These are phyloP conservation scores for Tanypteryx hageni DNA, from an alignment of 2,888 invertebrate genomes.

Conservation along the genomic window DNA sequence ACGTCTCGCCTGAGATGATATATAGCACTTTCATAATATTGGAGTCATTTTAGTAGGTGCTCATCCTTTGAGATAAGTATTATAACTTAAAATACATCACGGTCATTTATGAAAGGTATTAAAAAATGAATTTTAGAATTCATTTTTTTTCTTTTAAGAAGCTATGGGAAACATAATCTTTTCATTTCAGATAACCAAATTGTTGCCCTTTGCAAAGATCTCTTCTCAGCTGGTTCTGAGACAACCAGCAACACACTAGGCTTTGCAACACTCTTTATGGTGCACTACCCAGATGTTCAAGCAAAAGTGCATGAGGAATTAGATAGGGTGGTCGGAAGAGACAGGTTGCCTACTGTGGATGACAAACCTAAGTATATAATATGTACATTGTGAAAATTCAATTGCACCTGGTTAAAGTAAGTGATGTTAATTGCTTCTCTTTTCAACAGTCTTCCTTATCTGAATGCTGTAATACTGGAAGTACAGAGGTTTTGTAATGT, in stretches of 20 bases:
- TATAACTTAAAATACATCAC: too few species aligned
- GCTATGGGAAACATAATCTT: not conserved
- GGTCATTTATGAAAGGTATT: too few species aligned
- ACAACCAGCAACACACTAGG: constrained; percentile 69
- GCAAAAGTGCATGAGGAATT: constrained; percentile 70
- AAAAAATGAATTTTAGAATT: not conserved
- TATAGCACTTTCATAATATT: too few species aligned
- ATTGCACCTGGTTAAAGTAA: not conserved
- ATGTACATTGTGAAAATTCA: not conserved
- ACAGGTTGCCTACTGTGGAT: constrained; percentile 69
- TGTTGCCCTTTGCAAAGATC: constrained; percentile 68
- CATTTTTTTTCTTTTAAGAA: not conserved
- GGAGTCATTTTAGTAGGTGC: too few species aligned
- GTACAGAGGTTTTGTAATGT: constrained; percentile 70
- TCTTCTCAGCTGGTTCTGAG: constrained; percentile 70
- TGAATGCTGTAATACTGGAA: constrained; percentile 71
- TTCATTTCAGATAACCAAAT: constrained; percentile 67
- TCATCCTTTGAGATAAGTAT: too few species aligned
- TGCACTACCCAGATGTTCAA: constrained; percentile 70
- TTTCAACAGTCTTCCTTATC: constrained; percentile 69
- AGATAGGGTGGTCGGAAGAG: constrained; percentile 70
- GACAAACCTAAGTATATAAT: constrained; percentile 68
- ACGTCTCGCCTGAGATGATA: too few species aligned
- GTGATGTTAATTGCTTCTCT: too few species aligned
- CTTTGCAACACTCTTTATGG: constrained; percentile 70